Evolutionary conservation across 2,113 vertebrate genomes (phyloP).

Genomic region (Lycaon pictus): DNA sequence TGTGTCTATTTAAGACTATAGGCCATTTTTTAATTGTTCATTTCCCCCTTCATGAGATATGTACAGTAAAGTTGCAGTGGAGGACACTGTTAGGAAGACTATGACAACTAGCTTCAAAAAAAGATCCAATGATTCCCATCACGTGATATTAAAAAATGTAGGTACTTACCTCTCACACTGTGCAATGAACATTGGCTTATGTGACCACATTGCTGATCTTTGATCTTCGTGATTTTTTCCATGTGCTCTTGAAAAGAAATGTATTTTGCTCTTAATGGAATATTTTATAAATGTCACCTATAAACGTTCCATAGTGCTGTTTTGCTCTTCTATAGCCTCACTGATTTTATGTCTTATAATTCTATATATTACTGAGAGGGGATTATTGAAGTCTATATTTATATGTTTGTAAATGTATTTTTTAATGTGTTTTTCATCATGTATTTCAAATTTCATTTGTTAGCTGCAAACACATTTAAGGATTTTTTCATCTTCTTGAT

Average conservation of each 20-base stretch:
- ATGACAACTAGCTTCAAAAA: neutral
- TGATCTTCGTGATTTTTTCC: neutral
- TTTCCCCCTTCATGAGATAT: neutral
- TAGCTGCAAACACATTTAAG: neutral
- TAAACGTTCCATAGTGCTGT: neutral
- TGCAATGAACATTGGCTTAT: neutral
- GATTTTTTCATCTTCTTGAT: neutral
- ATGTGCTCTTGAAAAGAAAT: neutral
- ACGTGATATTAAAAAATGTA: neutral
- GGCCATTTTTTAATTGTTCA: neutral
- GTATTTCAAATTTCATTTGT: neutral
- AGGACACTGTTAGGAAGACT: neutral
- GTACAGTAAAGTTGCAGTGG: neutral
- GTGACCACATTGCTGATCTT: neutral
- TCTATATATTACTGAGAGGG: neutral
- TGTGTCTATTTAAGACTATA: neutral
- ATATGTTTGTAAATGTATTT: neutral
- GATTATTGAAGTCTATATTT: neutral
- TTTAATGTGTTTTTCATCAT: neutral
- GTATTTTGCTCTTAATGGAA: neutral
- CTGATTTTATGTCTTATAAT: neutral
- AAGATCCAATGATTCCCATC: neutral
- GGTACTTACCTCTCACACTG: neutral
- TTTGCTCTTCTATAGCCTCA: neutral
- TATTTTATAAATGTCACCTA: neutral